These are phyloP conservation scores for Epicauta chinensis DNA, from an alignment of 1,140 invertebrate genomes.

Conservation along the genomic window DNA sequence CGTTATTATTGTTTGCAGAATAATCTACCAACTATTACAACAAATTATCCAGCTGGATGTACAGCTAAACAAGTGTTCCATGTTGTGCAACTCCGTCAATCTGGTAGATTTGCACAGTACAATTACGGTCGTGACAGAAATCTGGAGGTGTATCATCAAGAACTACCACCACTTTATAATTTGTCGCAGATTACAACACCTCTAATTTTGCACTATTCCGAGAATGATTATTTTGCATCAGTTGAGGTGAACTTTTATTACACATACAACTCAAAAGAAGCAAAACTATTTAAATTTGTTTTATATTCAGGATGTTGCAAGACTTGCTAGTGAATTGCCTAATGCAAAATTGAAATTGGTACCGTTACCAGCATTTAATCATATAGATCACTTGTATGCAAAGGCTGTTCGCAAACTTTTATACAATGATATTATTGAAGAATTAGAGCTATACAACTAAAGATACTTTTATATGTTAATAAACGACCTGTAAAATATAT, in stretches of 20 bases:
- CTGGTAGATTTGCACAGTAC: slow-evolving; percentile 44
- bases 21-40: no score
- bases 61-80: no score
- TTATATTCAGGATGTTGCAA: no score
- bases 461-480: slow-evolving; percentile 35
- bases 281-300: no score
- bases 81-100: no score
- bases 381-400: background rate
- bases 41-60: no score
- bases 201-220: slow-evolving; percentile 4
- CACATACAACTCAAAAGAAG: no score
- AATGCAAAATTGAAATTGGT: background rate
- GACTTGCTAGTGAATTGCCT: background rate
- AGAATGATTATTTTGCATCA: no score
- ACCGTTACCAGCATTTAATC: background rate
- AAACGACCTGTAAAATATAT: no score
- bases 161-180: slow-evolving; percentile 49
- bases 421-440: background rate
- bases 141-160: slow-evolving; percentile 39
- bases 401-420: background rate
- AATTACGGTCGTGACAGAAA: slow-evolving; percentile 47
- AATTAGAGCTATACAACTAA: background rate
- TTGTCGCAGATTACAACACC: slow-evolving; percentile 47
- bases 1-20: no score
- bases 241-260: no score